These are phyloP conservation scores for Drosophila anomalata DNA, from an alignment of 2,888 invertebrate species.

Conservation along the genomic window DNA sequence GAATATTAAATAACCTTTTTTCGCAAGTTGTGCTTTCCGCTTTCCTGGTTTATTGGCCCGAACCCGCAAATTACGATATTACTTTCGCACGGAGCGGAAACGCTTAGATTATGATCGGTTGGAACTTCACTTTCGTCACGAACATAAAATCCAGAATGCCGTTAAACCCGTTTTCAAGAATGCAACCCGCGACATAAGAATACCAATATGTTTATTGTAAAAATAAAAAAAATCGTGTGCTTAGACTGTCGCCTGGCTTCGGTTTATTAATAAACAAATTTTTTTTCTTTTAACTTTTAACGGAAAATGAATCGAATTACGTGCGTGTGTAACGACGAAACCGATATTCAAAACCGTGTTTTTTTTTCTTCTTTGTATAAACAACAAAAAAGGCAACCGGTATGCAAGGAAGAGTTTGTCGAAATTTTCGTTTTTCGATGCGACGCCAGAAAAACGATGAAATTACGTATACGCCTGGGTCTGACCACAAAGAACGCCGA, in stretches of 20 bases:
- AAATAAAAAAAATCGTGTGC: constrained; percentile 2
- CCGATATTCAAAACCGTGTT: constrained; percentile 13
- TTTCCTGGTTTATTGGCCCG: constrained; percentile 21
- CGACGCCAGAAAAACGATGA: constrained; percentile 25
- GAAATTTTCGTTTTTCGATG: constrained; percentile 40
- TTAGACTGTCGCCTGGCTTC: constrained; percentile 1
- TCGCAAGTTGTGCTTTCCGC: constrained; percentile 48
- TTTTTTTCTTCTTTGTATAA: background rate
- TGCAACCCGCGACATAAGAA: constrained; percentile 22
- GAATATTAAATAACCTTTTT: constrained; percentile 68
- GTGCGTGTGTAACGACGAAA: constrained; percentile 20
- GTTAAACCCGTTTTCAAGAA: constrained; percentile 41
- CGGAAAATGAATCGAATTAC: constrained; percentile 18
- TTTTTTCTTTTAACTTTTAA: constrained; percentile 2
- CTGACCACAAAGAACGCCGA: constrained; percentile 71
- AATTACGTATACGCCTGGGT: constrained; percentile 47
- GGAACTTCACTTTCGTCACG: constrained; percentile 49
- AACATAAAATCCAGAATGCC: constrained; percentile 32
- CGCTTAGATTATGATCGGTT: constrained; percentile 33
- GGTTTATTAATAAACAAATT: constrained; percentile 2
- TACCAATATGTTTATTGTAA: constrained; percentile 19
- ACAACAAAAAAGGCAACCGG: constrained; percentile 23
- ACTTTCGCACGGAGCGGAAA: constrained; percentile 63
- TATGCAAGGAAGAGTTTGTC: constrained; percentile 16
- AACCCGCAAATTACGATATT: constrained; percentile 44